phyloP scores from a whole-genome alignment of 1,140 invertebrate species.

The Brachystomella parvula region DNA sequence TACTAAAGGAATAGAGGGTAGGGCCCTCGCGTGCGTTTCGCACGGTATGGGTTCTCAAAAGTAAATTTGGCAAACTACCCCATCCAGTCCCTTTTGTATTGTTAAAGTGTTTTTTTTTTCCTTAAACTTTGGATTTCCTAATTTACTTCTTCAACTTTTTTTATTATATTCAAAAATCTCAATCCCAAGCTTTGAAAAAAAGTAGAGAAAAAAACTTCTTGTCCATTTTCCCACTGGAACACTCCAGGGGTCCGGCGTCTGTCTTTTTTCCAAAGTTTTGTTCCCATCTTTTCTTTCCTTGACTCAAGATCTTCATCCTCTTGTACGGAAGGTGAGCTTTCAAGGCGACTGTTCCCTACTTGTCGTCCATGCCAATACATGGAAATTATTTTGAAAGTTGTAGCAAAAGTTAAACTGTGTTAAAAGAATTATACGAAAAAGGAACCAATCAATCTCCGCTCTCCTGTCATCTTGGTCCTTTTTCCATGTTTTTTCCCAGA shows the following conservation, averaged over 20 bases:
- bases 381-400: no score
- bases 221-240: slow-evolving; percentile 33
- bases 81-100: no score
- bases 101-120: no score
- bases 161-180: no score
- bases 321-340: background rate
- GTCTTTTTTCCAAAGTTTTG: slow-evolving; percentile 17
- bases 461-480: slow-evolving; percentile 7
- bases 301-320: background rate
- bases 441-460: slow-evolving; percentile 7
- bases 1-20: background rate
- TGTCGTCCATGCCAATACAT: no score
- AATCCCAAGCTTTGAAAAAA: no score
- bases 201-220: slow-evolving; percentile 13
- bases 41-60: background rate
- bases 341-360: no score
- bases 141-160: slow-evolving; percentile 20
- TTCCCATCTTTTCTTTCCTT: background rate
- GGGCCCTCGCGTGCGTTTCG: background rate
- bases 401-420: no score
- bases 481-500: background rate
- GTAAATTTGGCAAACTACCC: slow-evolving; percentile 1
- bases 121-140: slow-evolving; percentile 9
- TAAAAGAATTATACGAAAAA: no score
- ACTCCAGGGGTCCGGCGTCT: slow-evolving; percentile 33